phyloP scores from a whole-genome alignment of 1,140 invertebrate genomes.

The Danaus melanippus region DNA sequence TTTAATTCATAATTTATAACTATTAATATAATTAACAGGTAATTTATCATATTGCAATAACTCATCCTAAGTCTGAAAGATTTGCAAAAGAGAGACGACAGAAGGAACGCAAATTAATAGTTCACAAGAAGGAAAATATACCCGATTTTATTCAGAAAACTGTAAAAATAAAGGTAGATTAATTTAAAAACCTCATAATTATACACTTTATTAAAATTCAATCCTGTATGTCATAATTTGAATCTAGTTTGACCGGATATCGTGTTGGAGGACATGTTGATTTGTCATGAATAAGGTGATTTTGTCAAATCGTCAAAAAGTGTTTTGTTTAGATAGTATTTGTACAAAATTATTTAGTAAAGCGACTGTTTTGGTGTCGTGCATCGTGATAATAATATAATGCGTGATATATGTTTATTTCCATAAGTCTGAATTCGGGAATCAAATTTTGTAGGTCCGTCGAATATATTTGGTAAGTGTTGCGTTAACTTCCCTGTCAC shows the following conservation, averaged over 20 bases:
- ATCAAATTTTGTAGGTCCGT: slow-evolving; percentile 38
- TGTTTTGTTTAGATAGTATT: slow-evolving; percentile 63
- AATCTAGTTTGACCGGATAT: slow-evolving; percentile 43
- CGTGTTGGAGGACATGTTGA: slow-evolving; percentile 66
- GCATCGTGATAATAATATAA: slow-evolving; percentile 52
- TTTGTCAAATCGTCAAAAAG: slow-evolving; percentile 68
- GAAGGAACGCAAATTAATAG: too few species aligned
- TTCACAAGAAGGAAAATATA: too few species aligned
- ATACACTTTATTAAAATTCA: too few species aligned
- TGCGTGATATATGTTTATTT: slow-evolving; percentile 56
- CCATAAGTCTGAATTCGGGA: slow-evolving; percentile 46
- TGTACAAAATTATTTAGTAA: slow-evolving; percentile 62
- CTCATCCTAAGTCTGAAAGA: too few species aligned
- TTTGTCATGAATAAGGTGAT: slow-evolving; percentile 63
- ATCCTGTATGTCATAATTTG: too few species aligned
- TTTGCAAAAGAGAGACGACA: too few species aligned
- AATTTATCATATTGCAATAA: too few species aligned
- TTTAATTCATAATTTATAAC: too few species aligned
- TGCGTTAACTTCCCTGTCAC: slow-evolving; percentile 52
- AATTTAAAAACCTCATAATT: too few species aligned
- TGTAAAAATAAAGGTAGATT: too few species aligned
- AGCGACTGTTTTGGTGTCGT: slow-evolving; percentile 47
- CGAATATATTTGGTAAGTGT: slow-evolving; percentile 62
- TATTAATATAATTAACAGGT: too few species aligned
- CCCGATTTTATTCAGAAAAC: too few species aligned